Evolutionary conservation across 2,113 vertebrate species (phyloP).

Genomic region (Galeopterus variegatus): DNA sequence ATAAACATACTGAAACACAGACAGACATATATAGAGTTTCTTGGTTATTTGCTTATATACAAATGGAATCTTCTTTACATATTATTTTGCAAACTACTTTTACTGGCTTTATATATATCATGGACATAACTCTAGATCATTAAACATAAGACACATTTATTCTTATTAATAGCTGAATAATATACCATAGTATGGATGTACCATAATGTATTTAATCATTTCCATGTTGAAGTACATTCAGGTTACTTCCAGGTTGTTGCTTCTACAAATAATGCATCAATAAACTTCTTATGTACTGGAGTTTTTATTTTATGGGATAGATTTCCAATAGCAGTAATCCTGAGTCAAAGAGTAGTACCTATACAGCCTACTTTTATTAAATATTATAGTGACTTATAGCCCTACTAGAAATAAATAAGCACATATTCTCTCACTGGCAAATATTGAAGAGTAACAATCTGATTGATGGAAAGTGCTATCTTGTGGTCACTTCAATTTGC

Average conservation of each 20-base stretch:
- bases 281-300: neutral
- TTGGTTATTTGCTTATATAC: neutral
- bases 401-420: slow-evolving; percentile 10
- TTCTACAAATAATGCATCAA: neutral
- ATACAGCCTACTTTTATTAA: neutral
- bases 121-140: neutral
- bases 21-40: neutral
- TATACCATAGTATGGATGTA: neutral
- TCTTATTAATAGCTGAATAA: slow-evolving; percentile 10
- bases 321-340: neutral
- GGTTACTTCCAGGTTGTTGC: neutral
- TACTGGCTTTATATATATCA: neutral
- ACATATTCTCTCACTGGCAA: neutral
- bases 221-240: neutral
- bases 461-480: neutral
- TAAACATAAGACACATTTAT: neutral
- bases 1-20: neutral
- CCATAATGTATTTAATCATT: slow-evolving; percentile 2
- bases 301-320: slow-evolving; percentile 20
- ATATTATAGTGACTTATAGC: neutral
- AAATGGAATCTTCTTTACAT: neutral
- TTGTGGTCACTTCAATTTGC: neutral
- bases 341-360: neutral
- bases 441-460: neutral
- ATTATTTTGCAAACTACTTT: slow-evolving; percentile 40